These are phyloP conservation scores for Ochotona princeps DNA, from an alignment of 2,113 vertebrate species.

Conservation along the genomic window DNA sequence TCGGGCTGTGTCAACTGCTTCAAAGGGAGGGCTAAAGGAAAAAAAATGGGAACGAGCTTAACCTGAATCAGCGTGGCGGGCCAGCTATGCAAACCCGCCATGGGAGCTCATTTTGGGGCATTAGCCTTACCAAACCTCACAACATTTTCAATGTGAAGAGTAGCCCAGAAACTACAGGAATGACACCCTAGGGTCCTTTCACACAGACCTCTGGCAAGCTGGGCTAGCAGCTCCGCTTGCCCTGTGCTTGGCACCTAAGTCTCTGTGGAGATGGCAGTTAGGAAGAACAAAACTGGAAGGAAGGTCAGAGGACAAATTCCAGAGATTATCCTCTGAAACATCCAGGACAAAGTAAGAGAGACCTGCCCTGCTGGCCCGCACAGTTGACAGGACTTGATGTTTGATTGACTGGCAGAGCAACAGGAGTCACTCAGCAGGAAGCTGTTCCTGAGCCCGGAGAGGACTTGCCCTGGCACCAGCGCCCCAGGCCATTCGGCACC, in stretches of 20 bases:
- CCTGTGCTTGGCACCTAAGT: background rate
- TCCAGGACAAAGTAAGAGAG: background rate
- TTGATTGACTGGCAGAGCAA: too few species aligned
- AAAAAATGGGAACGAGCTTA: background rate
- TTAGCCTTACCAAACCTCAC: background rate
- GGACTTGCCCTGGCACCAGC: too few species aligned
- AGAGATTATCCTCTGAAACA: background rate
- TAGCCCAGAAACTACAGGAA: rapidly evolving
- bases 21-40: background rate
- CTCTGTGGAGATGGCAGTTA: background rate
- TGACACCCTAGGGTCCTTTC: too few species aligned
- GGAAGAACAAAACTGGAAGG: background rate
- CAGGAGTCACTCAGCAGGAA: too few species aligned
- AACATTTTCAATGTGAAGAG: background rate
- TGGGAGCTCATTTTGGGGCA: background rate
- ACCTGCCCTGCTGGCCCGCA: too few species aligned
- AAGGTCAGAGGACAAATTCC: background rate
- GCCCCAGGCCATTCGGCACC: too few species aligned
- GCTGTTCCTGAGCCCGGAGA: too few species aligned
- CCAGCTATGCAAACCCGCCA: background rate
- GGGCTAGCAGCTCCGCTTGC: background rate
- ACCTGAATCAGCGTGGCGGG: rapidly evolving
- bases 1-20: background rate
- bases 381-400: too few species aligned
- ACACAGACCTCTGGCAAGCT: too few species aligned